Base-by-base conservation (phyloP, 64 coral and sea anemone species). In the Pachyseris speciosa region DNA sequence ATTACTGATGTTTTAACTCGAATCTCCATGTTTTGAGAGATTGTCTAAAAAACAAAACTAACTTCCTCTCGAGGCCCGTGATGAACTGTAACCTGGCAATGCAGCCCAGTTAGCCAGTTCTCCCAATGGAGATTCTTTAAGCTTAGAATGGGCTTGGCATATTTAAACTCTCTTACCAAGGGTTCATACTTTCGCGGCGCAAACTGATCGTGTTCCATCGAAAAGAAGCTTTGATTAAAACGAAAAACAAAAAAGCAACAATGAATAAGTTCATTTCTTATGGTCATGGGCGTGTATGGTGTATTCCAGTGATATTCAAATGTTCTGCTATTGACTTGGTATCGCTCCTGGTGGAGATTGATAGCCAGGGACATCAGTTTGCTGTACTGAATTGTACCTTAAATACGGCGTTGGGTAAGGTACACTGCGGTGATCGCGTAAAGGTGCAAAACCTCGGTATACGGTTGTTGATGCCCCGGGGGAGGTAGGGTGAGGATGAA, bases 301-400 rank as follows among this genome's bases (percentile, higher is more conserved):
- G 77, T 61, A 17, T 26, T n/a, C 17, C 6, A 34, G 16, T 15
- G 19, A 9, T 80, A 33, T 38, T 71, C 19, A 37, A 58, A n/a
- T 29, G 7, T 40, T 26, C 37, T 24, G 37, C 37, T 37, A 81
- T 81, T 81, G 77, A 81, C 77, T 81, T 59, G 77, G 63, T 61
- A 81, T 81, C 20, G 77, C 63, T 22, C 77, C 77, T 1, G 52
- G 77, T 39, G 77, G 51, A 15, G 77, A 63, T 38, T 55, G 77
- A 81, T 81, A 81, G 9, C 77, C 77, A 81, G 77, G 52, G 7
- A 81, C 53, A 24, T 81, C 77, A 36, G 39, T 81, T 63, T 81
- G 77, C 32, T 31, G 51, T 58, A 19, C 48, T 38, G 77, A 37
- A 81, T 81, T 81, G 20, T 81, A 81, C 53, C 77, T 60, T 12